phyloP scores from a whole-genome alignment of 2,797 vertebrate species.

The Tokudaia muenninki region DNA sequence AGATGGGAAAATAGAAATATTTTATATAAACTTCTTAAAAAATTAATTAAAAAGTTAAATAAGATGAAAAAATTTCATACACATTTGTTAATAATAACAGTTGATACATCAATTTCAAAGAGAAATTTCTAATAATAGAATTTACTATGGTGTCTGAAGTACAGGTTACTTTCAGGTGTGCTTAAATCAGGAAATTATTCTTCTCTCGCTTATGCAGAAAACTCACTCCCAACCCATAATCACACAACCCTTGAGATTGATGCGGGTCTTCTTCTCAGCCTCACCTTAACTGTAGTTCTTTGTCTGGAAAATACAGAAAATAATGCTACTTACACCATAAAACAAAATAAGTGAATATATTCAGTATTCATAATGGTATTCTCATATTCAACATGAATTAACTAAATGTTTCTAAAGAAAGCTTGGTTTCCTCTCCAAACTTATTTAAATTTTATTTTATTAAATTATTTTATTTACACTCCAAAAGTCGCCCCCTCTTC shows the following conservation, averaged over 20 bases:
- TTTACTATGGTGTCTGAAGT: not conserved
- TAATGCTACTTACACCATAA: not conserved
- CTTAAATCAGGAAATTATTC: not conserved
- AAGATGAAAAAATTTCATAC: not conserved
- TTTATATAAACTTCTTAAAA: not conserved
- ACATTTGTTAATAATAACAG: not conserved
- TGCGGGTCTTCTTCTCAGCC: not conserved
- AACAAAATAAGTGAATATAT: not conserved
- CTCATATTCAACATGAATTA: not conserved
- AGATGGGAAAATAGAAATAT: not conserved
- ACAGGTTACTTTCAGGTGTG: not conserved
- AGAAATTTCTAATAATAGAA: not conserved
- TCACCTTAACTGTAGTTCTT: not conserved
- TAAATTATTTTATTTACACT: not conserved
- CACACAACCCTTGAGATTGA: not conserved
- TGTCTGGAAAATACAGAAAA: not conserved
- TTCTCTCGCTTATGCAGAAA: not conserved
- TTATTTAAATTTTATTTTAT: not conserved
- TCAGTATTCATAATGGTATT: not conserved
- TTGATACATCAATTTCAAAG: not conserved
- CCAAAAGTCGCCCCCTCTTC: not conserved
- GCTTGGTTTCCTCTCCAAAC: not conserved
- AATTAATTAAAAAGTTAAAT: not conserved
- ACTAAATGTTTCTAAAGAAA: constrained; percentile 21
- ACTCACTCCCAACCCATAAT: too few species aligned